These are phyloP conservation scores for Melipona bicolor DNA, from an alignment of 2,888 invertebrate genomes.

Conservation along the genomic window DNA sequence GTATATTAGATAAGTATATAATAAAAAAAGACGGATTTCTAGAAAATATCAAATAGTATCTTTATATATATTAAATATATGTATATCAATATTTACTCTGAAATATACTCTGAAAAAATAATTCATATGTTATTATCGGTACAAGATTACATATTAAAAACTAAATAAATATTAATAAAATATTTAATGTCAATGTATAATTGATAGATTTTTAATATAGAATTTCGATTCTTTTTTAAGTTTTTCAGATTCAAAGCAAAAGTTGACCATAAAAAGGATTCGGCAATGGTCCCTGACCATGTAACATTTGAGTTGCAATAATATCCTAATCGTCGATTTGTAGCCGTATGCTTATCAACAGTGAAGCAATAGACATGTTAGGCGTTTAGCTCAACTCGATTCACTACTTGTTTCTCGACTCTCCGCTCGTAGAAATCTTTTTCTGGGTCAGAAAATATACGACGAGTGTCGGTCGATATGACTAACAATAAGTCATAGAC, in stretches of 20 bases:
- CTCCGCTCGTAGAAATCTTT: conserved; percentile 53
- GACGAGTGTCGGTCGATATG: conserved; percentile 61
- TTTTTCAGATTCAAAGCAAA: neutral
- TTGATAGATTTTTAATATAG: neutral
- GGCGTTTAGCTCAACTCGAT: conserved; percentile 59
- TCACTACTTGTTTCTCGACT: conserved; percentile 41
- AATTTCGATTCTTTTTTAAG: neutral
- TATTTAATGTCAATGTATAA: neutral
- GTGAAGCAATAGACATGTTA: conserved; percentile 48
- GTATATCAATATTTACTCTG: neutral
- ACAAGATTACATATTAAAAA: neutral
- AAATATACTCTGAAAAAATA: neutral
- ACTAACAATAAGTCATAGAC: conserved; percentile 63
- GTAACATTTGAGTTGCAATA: conserved; percentile 53
- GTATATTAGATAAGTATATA: neutral
- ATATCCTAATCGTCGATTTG: conserved; percentile 69
- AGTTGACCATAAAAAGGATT: neutral
- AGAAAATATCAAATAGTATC: neutral
- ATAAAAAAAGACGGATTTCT: neutral
- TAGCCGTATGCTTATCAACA: conserved; percentile 55
- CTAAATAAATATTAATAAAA: neutral
- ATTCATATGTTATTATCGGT: too few species aligned
- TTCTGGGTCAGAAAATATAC: conserved; percentile 72
- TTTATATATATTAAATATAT: neutral
- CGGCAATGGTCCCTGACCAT: conserved; percentile 6